phyloP scores from a whole-genome alignment of 2,888 invertebrate species.

The Blastobasis adustella region DNA sequence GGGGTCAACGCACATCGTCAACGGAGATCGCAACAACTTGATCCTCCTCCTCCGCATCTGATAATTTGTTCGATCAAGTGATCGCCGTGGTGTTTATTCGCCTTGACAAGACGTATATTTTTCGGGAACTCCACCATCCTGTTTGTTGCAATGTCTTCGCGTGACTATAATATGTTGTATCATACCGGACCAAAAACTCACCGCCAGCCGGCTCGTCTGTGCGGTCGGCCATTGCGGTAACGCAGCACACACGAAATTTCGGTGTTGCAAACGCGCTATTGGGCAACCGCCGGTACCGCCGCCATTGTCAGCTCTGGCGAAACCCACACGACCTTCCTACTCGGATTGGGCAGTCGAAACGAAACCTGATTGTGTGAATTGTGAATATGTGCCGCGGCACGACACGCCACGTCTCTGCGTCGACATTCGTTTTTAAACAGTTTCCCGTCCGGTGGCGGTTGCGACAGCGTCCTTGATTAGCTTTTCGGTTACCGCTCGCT shows the following conservation, averaged over 20 bases:
- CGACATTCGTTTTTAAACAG: slow-evolving; percentile 14
- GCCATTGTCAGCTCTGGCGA: slow-evolving; percentile 70
- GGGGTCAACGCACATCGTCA: too few species aligned
- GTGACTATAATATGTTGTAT: too few species aligned
- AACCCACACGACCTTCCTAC: slow-evolving; percentile 64
- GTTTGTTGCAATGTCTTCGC: too few species aligned
- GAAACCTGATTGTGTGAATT: slow-evolving; percentile 48
- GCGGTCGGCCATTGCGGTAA: slow-evolving; percentile 46
- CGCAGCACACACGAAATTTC: slow-evolving; percentile 66
- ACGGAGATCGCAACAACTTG: too few species aligned
- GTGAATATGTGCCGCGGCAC: slow-evolving; percentile 19
- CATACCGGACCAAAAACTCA: too few species aligned
- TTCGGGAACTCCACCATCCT: too few species aligned
- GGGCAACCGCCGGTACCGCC: slow-evolving; percentile 50
- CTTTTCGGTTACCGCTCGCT: neutral
- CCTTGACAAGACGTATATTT: too few species aligned
- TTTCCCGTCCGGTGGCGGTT: slow-evolving; percentile 14
- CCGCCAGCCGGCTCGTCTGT: too few species aligned
- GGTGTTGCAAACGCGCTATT: slow-evolving; percentile 65
- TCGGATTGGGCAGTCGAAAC: slow-evolving; percentile 56
- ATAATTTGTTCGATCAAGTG: too few species aligned
- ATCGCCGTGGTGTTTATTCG: too few species aligned
- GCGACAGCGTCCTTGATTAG: slow-evolving; percentile 20
- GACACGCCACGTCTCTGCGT: slow-evolving; percentile 1
- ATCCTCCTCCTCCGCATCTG: too few species aligned